These are phyloP conservation scores for Tiaroga cobitis DNA, from an alignment of 2,797 vertebrate species.

Conservation along the genomic window DNA sequence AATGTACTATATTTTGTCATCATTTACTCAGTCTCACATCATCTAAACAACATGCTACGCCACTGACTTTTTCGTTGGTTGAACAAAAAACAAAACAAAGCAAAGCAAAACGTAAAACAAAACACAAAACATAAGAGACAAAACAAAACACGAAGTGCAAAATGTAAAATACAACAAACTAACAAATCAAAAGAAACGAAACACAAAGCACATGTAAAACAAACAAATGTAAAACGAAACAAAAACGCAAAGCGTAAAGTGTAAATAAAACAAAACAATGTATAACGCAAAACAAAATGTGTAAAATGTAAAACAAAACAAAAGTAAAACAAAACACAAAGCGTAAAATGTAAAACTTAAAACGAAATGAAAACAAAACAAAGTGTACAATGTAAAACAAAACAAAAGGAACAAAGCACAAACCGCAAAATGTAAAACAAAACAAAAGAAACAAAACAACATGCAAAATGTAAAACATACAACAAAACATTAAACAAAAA, in stretches of 20 bases:
- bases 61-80: background rate
- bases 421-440: too few relatives aligned
- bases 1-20: background rate
- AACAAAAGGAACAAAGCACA: too few relatives aligned
- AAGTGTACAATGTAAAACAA: too few relatives aligned
- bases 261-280: background rate
- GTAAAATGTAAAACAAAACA: background rate
- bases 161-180: background rate
- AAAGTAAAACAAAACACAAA: too few relatives aligned
- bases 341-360: background rate
- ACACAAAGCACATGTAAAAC: too few relatives aligned
- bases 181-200: too few relatives aligned
- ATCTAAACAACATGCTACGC: background rate
- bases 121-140: background rate
- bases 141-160: background rate
- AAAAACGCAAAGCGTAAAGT: background rate
- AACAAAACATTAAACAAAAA: background rate
- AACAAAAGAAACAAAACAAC: background rate
- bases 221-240: too few relatives aligned
- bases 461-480: background rate
- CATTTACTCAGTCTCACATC: background rate
- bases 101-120: too few relatives aligned
- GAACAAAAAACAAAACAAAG: background rate
- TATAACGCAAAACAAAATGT: background rate
- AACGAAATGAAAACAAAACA: too few relatives aligned